Evolutionary conservation across 2,113 vertebrate species (phyloP).

Genomic region (Prionailurus bengalensis): DNA sequence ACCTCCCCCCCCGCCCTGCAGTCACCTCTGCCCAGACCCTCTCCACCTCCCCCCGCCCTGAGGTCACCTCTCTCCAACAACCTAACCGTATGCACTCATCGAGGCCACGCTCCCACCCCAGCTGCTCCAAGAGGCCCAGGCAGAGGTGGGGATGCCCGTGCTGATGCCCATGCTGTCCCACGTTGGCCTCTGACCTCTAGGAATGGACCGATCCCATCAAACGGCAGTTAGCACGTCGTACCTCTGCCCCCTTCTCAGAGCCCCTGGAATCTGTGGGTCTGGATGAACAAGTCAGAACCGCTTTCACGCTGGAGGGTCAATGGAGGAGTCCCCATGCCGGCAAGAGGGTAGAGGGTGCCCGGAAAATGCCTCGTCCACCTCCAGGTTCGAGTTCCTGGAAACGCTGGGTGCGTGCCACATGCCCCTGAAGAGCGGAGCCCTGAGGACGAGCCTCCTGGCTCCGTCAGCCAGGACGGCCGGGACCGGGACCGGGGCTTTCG

Average conservation of each 20-base stretch:
- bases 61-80: no score
- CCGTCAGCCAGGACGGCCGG: not conserved
- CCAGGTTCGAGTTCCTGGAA: not conserved
- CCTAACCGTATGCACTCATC: no score
- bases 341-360: no score
- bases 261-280: not conserved
- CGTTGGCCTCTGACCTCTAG: not conserved
- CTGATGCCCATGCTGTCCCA: not conserved
- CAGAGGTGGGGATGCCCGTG: no score
- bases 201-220: not conserved
- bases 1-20: no score
- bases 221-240: fast-evolving
- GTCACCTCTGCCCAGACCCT: not conserved
- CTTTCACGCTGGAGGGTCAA: not conserved
- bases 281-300: not conserved
- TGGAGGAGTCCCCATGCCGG: not conserved
- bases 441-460: fast-evolving
- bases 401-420: not conserved
- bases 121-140: not conserved
- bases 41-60: no score
- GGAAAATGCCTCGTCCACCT: not conserved
- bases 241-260: not conserved
- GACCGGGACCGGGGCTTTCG: no score
- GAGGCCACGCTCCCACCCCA: not conserved
- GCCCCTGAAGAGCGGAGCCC: not conserved